Conservation (phyloP, 2,113 vertebrate genomes). For the Anoplopoma fimbria region DNA sequence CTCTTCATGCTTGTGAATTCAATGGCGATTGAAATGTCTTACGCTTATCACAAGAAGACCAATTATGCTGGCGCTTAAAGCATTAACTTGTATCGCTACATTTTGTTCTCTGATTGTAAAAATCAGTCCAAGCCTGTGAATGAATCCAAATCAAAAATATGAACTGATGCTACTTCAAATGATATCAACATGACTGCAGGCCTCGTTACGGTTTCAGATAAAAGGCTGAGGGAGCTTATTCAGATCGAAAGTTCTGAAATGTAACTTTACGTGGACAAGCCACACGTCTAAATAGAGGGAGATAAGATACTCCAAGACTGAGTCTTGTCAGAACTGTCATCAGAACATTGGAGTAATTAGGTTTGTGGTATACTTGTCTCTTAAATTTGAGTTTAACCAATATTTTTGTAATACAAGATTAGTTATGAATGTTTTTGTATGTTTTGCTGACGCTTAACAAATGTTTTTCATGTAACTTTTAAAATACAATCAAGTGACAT, state of each 20-base stretch:
- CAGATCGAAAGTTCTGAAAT: conserved; percentile 1
- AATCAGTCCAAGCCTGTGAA: conserved; percentile 12
- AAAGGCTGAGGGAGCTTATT: not conserved
- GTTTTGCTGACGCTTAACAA: not conserved
- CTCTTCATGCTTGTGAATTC: conserved; percentile 6
- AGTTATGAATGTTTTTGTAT: not conserved
- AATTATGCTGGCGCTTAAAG: conserved; percentile 18
- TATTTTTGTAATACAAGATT: not conserved
- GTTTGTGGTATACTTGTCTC: not conserved
- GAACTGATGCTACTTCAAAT: conserved; percentile 16
- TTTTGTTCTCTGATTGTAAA: conserved; percentile 3
- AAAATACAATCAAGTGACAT: not conserved
- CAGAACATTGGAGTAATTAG: too few relatives aligned
- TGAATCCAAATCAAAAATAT: conserved; percentile 23
- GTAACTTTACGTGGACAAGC: not conserved
- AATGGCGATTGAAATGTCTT: not conserved
- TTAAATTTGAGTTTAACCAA: not conserved
- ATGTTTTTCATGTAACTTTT: not conserved
- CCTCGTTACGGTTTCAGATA: conserved; percentile 1
- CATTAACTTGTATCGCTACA: not conserved
- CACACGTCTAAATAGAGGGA: not conserved
- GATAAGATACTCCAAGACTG: not conserved
- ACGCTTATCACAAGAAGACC: conserved; percentile 9
- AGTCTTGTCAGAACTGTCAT: too few relatives aligned
- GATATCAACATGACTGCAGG: not conserved